These are phyloP conservation scores for Alloplasta piceator DNA, from an alignment of 2,888 invertebrate genomes.

Conservation along the genomic window DNA sequence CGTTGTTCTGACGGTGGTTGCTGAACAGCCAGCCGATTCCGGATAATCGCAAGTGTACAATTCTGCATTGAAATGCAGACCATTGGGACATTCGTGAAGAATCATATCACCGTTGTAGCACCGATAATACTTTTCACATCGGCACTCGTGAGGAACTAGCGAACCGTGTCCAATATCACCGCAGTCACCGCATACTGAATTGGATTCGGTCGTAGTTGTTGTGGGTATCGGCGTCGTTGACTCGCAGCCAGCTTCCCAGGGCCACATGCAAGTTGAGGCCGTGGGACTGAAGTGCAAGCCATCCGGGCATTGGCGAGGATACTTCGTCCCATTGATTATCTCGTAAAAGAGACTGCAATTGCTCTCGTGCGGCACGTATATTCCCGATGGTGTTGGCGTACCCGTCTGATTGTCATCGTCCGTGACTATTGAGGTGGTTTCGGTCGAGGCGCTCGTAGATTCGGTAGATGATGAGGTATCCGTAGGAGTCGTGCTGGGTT, in stretches of 20 bases:
- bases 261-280: conserved; percentile 58
- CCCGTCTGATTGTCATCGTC: neutral
- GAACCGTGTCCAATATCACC: conserved; percentile 37
- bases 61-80: conserved; percentile 56
- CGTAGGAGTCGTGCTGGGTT: neutral
- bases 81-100: conserved; percentile 49
- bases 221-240: conserved; percentile 36
- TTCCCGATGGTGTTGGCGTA: conserved; percentile 20
- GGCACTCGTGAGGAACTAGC: conserved; percentile 67
- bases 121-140: conserved; percentile 67
- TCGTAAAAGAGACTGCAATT: conserved; percentile 44
- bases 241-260: conserved; percentile 58
- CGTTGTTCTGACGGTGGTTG: neutral
- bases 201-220: neutral
- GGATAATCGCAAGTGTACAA: conserved; percentile 52
- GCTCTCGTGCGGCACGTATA: conserved; percentile 55
- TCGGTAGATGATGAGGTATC: neutral
- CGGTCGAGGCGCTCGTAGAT: conserved; percentile 3
- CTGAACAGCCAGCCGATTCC: conserved; percentile 35
- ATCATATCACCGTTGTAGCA: conserved; percentile 62
- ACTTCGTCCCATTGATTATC: conserved; percentile 34
- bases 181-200: conserved; percentile 21
- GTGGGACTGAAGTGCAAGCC: conserved; percentile 61
- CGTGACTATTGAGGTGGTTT: conserved; percentile 19
- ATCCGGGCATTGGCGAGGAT: conserved; percentile 54